A percentile compares a stretch with the other conserved stretches of the same genome.
These are phyloP conservation scores for Apis laboriosa DNA, from an alignment of 1,140 invertebrate genomes.

Conservation along the genomic window DNA sequence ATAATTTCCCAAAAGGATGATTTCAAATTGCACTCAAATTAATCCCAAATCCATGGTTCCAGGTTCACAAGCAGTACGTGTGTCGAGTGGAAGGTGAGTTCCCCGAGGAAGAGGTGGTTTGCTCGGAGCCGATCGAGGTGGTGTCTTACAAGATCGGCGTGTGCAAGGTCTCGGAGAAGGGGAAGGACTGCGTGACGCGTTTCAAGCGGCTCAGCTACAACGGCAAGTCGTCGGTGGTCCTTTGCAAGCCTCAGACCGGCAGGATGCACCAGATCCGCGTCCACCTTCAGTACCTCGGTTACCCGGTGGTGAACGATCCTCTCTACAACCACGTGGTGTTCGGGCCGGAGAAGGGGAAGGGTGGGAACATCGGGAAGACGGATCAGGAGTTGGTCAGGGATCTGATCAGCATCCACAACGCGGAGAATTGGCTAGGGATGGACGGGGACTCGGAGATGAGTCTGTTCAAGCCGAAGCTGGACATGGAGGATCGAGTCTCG, in stretches of 20 bases:
- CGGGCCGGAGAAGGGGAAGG: constrained; percentile 94
- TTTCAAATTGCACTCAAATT: background rate
- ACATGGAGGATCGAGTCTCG: constrained; percentile 82
- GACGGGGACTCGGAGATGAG: constrained; percentile 92
- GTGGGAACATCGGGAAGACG: constrained; percentile 94
- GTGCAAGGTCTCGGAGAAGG: constrained; percentile 93
- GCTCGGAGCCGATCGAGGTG: constrained; percentile 95
- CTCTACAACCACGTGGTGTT: constrained; percentile 97
- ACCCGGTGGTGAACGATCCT: constrained; percentile 98
- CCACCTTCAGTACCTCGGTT: constrained; percentile 98
- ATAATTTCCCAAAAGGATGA: too few relatives aligned
- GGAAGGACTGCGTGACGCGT: constrained; percentile 94
- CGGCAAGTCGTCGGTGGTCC: constrained; percentile 93
- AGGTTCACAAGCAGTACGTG: constrained; percentile 98
- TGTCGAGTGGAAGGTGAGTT: constrained; percentile 98
- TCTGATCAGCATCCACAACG: constrained; percentile 94
- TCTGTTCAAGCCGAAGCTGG: constrained; percentile 87
- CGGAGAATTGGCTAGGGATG: constrained; percentile 96
- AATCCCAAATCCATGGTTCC: background rate
- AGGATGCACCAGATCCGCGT: constrained; percentile 99
- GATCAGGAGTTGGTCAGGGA: constrained; percentile 95
- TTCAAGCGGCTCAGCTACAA: constrained; percentile 95
- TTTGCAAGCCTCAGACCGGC: constrained; percentile 96
- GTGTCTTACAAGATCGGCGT: constrained; percentile 98
- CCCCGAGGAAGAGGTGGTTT: constrained; percentile 92